Percentiles rank a stretch among this genome's conserved stretches.
phyloP scores from a whole-genome alignment of 2,888 invertebrate species.

The Netelia fuscicornis region DNA sequence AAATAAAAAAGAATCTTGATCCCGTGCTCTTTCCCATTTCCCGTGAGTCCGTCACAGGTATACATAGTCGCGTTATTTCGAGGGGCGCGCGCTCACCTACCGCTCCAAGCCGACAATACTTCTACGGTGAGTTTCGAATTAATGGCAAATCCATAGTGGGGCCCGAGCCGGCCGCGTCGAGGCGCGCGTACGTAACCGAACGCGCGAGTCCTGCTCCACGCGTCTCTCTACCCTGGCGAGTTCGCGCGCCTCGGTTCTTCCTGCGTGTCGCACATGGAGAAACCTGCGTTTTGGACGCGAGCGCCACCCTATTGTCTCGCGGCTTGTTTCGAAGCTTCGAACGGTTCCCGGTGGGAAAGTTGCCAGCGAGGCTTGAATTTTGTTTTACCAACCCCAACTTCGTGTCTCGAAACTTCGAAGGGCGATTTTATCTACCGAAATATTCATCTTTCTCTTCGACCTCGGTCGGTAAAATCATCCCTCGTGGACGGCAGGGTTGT shows the following conservation, averaged over 20 bases:
- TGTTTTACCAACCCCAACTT: conserved; percentile 37
- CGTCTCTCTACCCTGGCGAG: conserved; percentile 16
- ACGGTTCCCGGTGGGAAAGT: conserved; percentile 61
- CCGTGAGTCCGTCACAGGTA: conserved; percentile 54
- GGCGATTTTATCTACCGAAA: conserved; percentile 64
- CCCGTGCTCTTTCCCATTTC: conserved; percentile 49
- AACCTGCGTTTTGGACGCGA: conserved; percentile 18
- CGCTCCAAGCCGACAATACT: conserved; percentile 77
- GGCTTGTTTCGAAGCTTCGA: conserved; percentile 71
- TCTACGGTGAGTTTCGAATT: conserved; percentile 78
- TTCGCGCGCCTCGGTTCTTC: conserved; percentile 36
- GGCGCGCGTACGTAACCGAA: conserved; percentile 70
- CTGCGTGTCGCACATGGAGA: not conserved
- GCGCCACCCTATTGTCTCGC: conserved; percentile 23
- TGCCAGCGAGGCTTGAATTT: conserved; percentile 41
- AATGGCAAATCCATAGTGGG: conserved; percentile 83
- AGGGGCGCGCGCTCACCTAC: conserved; percentile 70
- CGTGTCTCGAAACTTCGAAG: conserved; percentile 20
- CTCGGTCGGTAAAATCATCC: conserved; percentile 65
- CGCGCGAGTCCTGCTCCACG: conserved; percentile 64
- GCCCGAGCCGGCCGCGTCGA: conserved; percentile 64
- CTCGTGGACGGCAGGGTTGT: not conserved
- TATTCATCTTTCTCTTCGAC: not conserved
- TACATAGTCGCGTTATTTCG: conserved; percentile 72
- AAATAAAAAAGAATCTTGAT: conserved; percentile 22